Base-by-base conservation (phyloP, 2,888 invertebrate genomes). In the Drosophila pseudotalamancana region DNA sequence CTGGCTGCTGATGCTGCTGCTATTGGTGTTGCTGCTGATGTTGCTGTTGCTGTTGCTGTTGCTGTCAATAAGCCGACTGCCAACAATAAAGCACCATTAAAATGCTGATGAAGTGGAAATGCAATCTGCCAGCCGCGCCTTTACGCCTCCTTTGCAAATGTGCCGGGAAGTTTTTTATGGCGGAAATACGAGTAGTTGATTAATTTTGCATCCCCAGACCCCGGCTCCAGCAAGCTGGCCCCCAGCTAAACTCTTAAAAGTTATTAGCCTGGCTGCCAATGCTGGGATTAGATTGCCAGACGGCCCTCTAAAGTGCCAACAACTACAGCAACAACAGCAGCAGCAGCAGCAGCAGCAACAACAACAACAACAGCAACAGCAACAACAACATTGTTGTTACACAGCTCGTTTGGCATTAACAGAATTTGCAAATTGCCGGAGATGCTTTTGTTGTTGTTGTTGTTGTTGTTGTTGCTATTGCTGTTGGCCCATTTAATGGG, bases 101-200 rank as follows among this genome's bases (percentile, higher is more conserved):
- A 78, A 62, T 69, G 78, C 78, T 74, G 66, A 77, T 77, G 75
- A 82, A 78, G 79, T 82, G 66, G 63, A 82, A 77, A 82, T 74
- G 82, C 73, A 73, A 62, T 72, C 45, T 51, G 49, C 43, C 32
- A 19, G 29, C 40, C 42, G 32, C 25, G 29, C 37, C 45, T 43
- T 37, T 18, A 43, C 61, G 61, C 59, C 43, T 59, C 61, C 35
- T 45, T 25, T 32, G 56, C 50, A 35, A 62, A 62, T 77, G 69
- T 73, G 62, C 60, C 40, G 64, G 31, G 19, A 65, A 66, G 42
- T 55, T 57, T 72, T 74, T 79, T 75, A 79, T 83, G 57, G 53
- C 60, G 60, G 66, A 59, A 63, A 74, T 70, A 67, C 66, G 61
- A 69, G 62, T 48, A 25, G 79, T 61, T 82, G 75, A 82, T 77